These are phyloP conservation scores for Plotosus lineatus DNA, from an alignment of 2,113 vertebrate species.

Conservation along the genomic window DNA sequence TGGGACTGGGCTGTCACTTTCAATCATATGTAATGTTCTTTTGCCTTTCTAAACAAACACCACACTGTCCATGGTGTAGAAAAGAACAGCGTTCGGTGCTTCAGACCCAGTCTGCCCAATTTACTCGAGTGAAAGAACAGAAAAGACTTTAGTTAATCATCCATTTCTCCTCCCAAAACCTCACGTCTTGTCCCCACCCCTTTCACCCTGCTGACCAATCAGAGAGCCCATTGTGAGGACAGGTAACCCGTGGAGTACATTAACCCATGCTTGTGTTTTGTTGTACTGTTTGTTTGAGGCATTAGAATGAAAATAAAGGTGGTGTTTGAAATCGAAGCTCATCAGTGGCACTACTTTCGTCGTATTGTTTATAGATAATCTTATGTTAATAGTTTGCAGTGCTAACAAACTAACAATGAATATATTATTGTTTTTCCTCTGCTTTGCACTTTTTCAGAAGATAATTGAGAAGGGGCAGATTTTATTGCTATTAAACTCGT, in stretches of 20 bases:
- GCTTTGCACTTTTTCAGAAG: constrained; percentile 21
- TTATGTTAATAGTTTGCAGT: constrained; percentile 30
- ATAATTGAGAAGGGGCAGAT: constrained; percentile 1
- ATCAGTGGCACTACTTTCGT: constrained; percentile 9
- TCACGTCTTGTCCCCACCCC: constrained; percentile 47
- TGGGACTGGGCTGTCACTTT: constrained; percentile 39
- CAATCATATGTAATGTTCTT: constrained; percentile 39
- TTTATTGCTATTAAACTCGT: background rate
- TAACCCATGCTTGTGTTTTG: background rate
- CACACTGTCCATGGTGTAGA: constrained; percentile 27
- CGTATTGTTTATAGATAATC: constrained; percentile 33
- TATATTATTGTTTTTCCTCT: constrained; percentile 38
- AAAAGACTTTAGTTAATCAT: constrained; percentile 32
- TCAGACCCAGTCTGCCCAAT: background rate
- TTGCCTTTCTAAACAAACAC: constrained; percentile 35
- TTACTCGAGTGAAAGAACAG: background rate
- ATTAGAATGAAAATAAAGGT: constrained; percentile 11
- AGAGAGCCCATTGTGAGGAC: constrained; percentile 44
- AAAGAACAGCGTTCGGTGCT: constrained; percentile 13
- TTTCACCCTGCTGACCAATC: constrained; percentile 61
- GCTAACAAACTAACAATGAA: constrained; percentile 49
- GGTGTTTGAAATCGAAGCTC: background rate
- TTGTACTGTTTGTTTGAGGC: constrained; percentile 11
- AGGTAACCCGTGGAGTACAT: constrained; percentile 61
- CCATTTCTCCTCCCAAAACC: constrained; percentile 41